These are phyloP conservation scores for Myopa tessellatipennis DNA, from an alignment of 2,888 invertebrate species.

Conservation along the genomic window DNA sequence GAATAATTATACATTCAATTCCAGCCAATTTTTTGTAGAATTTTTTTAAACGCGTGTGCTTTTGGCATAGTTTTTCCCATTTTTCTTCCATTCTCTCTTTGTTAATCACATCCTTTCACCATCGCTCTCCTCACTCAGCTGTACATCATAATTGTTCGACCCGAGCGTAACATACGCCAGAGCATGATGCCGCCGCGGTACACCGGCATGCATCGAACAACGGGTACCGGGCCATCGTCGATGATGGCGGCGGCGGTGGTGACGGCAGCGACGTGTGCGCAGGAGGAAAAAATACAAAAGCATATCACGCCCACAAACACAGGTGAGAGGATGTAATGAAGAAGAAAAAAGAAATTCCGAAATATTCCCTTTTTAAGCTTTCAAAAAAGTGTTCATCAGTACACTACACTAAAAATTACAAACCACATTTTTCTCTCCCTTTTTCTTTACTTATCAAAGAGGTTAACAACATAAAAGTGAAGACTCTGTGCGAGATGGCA, in stretches of 20 bases:
- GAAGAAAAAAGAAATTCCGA: neutral
- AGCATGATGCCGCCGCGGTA: conserved; percentile 83
- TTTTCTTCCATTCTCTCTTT: neutral
- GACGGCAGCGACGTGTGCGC: conserved; percentile 76
- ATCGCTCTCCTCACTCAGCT: conserved; percentile 70
- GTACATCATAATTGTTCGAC: conserved; percentile 89
- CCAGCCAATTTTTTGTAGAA: no score
- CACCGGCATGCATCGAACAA: conserved; percentile 74
- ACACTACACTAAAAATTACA: no score
- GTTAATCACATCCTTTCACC: neutral
- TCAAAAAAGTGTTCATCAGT: no score
- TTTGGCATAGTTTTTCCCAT: no score
- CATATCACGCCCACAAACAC: conserved; percentile 71
- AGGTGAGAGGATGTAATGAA: conserved; percentile 52
- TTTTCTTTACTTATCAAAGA: conserved; percentile 40
- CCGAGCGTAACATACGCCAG: conserved; percentile 89
- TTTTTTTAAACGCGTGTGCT: no score
- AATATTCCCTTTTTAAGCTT: no score
- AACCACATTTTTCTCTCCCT: no score
- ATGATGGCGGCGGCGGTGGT: conserved; percentile 78
- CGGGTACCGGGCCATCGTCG: conserved; percentile 73
- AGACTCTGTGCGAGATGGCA: conserved; percentile 67
- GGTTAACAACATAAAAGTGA: conserved; percentile 54
- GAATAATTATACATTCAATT: no score
- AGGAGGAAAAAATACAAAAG: conserved; percentile 75